These are phyloP conservation scores for Drosophila arawakana DNA, from an alignment of 1,140 invertebrate species.

Conservation along the genomic window DNA sequence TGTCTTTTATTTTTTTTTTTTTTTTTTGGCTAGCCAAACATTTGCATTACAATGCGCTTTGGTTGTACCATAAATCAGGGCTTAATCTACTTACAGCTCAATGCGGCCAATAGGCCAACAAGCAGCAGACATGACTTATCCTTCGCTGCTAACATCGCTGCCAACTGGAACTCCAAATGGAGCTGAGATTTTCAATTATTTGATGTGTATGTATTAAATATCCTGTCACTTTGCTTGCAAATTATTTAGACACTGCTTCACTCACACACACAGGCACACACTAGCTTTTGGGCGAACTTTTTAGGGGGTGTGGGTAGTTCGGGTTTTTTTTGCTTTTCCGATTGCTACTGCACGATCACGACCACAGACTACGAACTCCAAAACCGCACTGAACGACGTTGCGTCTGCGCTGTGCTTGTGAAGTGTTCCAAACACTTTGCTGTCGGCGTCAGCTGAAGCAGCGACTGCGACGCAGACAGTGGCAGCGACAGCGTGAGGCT, in stretches of 20 bases:
- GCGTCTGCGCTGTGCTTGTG: constrained; percentile 70
- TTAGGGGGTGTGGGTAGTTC: background rate
- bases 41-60: constrained; percentile 70
- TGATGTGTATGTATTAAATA: background rate
- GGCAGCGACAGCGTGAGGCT: constrained; percentile 28
- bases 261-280: constrained; percentile 9
- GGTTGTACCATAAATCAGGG: constrained; percentile 64
- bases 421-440: constrained; percentile 62
- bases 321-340: constrained; percentile 9
- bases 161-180: constrained; percentile 29
- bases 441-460: constrained; percentile 31
- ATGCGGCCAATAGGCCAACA: constrained; percentile 78
- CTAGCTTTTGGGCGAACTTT: constrained; percentile 4
- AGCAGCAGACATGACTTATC: constrained; percentile 70
- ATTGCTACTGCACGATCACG: constrained; percentile 60
- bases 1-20: background rate
- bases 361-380: constrained; percentile 77
- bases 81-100: constrained; percentile 78
- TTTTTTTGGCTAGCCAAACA: constrained; percentile 18
- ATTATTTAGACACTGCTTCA: background rate
- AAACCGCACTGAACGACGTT: constrained; percentile 80
- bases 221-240: constrained; percentile 31
- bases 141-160: constrained; percentile 70
- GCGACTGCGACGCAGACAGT: constrained; percentile 22
- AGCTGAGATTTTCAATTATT: background rate